Base-by-base conservation (phyloP, 1,140 invertebrate genomes). In the Mactra quadrangularis region DNA sequence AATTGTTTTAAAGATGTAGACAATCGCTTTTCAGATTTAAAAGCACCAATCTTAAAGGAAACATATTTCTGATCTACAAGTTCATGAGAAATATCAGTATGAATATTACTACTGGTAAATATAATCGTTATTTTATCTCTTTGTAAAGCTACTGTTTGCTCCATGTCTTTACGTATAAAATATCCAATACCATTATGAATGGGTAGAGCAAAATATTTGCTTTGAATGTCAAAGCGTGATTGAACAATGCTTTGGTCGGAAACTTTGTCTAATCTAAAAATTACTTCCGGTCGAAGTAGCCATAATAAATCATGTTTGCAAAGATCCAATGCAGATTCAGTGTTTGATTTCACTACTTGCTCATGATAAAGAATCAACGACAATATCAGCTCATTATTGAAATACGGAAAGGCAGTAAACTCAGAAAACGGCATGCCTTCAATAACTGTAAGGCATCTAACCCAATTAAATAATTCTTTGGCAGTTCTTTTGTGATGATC, bases 11-110 rank as follows among this genome's bases (percentile, higher is more conserved):
- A 35, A 38, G 31, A 82, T 0, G 45, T 35, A 60, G 76, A 57
- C 15, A 89, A 66, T 1, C 85, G 85, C 59, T 87, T 89, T 77
- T 89, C 87, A 25, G 87, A 87, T 77, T 85, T 86, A 25, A 89
- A 89, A 13, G 81, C 66, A 22, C 79, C 66, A 7, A 89, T 17
- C 52, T 82, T 87, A 50, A 85, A 82, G 25, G 50, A 50, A 13
- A 82, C 76, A 17, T 64, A 71, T 17, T 27, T 25, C 3, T 47
- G 15, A 50, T 13, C 35, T 38, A 60, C n/a, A 11, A 79, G 15
- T 31, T 60, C 64, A 13, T 29, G 11, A 1, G 47, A 17, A 17
- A 85, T 59, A 27, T 78, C 62, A 9, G 38, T 52, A 55, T 86
- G 72, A 27, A 83, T 79, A 38, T 83, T 85, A 27, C 74, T 83